These are phyloP conservation scores for Spinibarbus caldwelli DNA, from an alignment of 2,797 vertebrate genomes.

Conservation along the genomic window DNA sequence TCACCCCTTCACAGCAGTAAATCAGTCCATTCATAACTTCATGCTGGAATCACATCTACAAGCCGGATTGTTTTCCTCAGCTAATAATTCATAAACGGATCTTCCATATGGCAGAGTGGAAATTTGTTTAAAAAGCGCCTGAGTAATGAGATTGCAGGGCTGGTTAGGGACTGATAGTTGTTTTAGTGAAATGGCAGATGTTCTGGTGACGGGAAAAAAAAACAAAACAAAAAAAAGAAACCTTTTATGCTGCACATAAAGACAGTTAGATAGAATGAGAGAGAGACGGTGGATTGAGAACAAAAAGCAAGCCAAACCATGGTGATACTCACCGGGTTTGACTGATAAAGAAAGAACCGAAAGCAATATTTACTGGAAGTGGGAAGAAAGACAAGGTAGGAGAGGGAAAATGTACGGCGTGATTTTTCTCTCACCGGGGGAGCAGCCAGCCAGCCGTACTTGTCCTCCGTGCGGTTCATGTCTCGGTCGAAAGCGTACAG, in stretches of 20 bases:
- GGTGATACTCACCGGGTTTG: not conserved
- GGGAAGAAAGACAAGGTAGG: not conserved
- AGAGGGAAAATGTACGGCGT: no score
- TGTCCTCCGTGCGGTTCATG: slow-evolving; percentile 96
- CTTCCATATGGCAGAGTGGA: slow-evolving; percentile 6
- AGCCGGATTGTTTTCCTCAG: not conserved
- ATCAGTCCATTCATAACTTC: slow-evolving; percentile 11
- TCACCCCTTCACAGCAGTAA: slow-evolving; percentile 19
- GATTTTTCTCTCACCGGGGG: slow-evolving; percentile 84
- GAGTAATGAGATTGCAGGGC: slow-evolving; percentile 34
- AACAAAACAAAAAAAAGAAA: not conserved
- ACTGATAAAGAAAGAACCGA: slow-evolving; percentile 13
- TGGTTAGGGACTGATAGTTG: slow-evolving; percentile 32
- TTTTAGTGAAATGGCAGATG: slow-evolving; percentile 25
- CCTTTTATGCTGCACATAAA: slow-evolving; percentile 33
- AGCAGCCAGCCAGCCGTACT: slow-evolving; percentile 93
- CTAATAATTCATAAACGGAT: slow-evolving; percentile 9
- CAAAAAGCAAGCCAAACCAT: not conserved
- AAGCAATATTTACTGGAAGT: not conserved
- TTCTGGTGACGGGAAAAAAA: not conserved
- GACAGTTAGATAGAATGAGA: slow-evolving; percentile 20
- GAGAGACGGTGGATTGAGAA: slow-evolving; percentile 5
- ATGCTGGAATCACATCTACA: not conserved
- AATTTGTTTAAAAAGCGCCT: slow-evolving; percentile 31
- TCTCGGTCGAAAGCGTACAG: slow-evolving; percentile 94